Evolutionary conservation across 2,888 invertebrate species (phyloP).

Genomic region (Tuta absoluta): DNA sequence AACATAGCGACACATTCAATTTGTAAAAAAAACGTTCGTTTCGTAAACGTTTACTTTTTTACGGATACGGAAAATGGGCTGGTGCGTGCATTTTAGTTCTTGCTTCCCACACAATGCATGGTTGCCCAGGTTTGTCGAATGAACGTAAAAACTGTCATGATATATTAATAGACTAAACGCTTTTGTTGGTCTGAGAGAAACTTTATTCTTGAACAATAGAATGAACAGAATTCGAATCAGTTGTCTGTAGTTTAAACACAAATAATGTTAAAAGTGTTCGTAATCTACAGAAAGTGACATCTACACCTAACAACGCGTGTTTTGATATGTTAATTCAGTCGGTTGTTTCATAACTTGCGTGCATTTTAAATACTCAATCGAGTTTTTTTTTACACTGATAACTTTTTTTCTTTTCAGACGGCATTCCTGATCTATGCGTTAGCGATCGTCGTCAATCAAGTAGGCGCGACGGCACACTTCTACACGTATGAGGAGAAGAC

Average conservation of each 20-base stretch:
- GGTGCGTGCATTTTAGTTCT: constrained; percentile 3
- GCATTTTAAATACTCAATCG: constrained; percentile 22
- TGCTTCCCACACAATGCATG: background rate
- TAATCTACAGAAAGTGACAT: background rate
- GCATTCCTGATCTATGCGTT: constrained; percentile 74
- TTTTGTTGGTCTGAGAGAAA: background rate
- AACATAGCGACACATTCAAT: background rate
- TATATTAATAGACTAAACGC: constrained; percentile 28
- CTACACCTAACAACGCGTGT: background rate
- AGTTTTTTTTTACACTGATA: constrained; percentile 27
- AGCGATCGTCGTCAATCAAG: constrained; percentile 72
- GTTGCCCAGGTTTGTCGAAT: constrained; percentile 3
- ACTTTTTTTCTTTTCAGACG: constrained; percentile 60
- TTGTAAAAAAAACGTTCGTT: background rate
- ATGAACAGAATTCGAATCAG: background rate
- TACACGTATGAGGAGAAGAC: constrained; percentile 47
- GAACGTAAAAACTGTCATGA: constrained; percentile 23
- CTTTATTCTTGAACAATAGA: background rate
- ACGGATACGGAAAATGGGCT: constrained; percentile 17
- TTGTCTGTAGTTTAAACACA: background rate
- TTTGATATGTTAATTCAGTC: background rate
- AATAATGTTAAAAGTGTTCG: background rate
- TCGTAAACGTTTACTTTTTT: constrained; percentile 7
- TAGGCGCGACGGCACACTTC: constrained; percentile 56
- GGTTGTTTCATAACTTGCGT: constrained; percentile 6